These are phyloP conservation scores for Timema podura DNA, from an alignment of 2,888 invertebrate species.

Conservation along the genomic window DNA sequence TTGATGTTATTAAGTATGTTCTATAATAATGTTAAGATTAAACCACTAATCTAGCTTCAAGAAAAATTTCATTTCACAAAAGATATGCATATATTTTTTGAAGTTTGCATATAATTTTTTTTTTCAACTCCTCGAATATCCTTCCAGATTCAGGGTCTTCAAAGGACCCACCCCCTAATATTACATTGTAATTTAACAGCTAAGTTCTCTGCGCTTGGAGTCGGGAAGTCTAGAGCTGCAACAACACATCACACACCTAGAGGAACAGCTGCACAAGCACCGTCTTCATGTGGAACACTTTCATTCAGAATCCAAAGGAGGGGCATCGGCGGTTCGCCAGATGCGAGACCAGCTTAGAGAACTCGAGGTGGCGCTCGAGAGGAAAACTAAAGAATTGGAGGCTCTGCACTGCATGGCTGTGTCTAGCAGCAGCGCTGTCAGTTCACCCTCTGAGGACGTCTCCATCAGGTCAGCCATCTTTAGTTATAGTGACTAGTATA, in stretches of 20 bases:
- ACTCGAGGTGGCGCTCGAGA: conserved; percentile 63
- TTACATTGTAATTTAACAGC: no score
- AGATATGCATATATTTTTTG: no score
- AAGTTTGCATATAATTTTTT: no score
- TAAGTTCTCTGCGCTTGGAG: conserved; percentile 25
- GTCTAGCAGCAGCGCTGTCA: conserved; percentile 55
- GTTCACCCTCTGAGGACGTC: conserved; percentile 79
- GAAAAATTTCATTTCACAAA: no score
- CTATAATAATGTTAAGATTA: no score
- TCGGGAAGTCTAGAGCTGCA: conserved; percentile 42
- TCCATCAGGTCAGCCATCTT: conserved; percentile 46
- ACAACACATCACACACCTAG: conserved; percentile 49
- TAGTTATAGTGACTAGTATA: no score
- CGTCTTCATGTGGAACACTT: conserved; percentile 34
- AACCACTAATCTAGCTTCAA: no score
- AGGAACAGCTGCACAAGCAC: conserved; percentile 38
- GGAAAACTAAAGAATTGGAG: conserved; percentile 70
- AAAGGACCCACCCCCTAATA: no score
- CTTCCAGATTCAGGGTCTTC: no score
- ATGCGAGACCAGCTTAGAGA: conserved; percentile 54
- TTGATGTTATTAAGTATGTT: no score
- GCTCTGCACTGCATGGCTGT: conserved; percentile 60
- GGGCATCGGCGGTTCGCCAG: conserved; percentile 41
- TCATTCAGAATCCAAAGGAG: conserved; percentile 36
- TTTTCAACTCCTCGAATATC: no score